Evolutionary conservation across 2,888 invertebrate species (phyloP), one percentile per base, ranked within the genome.

Genomic region (Chouioia cunea): DNA sequence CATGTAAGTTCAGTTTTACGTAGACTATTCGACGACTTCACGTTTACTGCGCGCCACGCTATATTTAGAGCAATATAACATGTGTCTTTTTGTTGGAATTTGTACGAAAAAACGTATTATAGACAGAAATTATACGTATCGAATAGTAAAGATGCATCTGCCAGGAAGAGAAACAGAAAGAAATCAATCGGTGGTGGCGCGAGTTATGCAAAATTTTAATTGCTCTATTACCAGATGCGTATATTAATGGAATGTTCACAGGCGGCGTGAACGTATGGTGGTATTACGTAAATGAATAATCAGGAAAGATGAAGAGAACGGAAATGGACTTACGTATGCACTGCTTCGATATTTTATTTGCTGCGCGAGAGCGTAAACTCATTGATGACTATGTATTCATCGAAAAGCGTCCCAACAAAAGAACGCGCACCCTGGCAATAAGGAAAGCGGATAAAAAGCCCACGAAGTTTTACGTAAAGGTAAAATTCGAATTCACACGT

Each of bases 191-290:
- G 4, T 36, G 36, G 10, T 10, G 6, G 36, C 48, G n/a, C 20
- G 52, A 43, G 56, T 72, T 72, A 69, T 65, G 69, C 72, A 72
- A 72, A 65, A 57, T 65, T 23, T 36, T 72, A 72, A 72, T 72
- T 72, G 69, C 65, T 69, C 69, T 50, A 72, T 69, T 72, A 72
- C 65, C 36, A 65, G 52, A 52, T 62, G 47, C 20, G 53, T 62
- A 69, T 62, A 60, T 48, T n/a, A 47, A 52, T 27, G 4, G 65
- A 57, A 69, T 62, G 65, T 62, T 36, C 52, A 27, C n/a, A n/a
- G n/a, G n/a, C n/a, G n/a, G n/a, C n/a, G n/a, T n/a, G n/a, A n/a
- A n/a, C n/a, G n/a, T n/a, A n/a, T n/a, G n/a, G n/a, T n/a, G 22
- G 27, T 47, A 65, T 72, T 72, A 60, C 72, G 48, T 69, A 56